Evolutionary conservation across 2,113 vertebrate species (phyloP).

Genomic region (Coptodon rendalli): DNA sequence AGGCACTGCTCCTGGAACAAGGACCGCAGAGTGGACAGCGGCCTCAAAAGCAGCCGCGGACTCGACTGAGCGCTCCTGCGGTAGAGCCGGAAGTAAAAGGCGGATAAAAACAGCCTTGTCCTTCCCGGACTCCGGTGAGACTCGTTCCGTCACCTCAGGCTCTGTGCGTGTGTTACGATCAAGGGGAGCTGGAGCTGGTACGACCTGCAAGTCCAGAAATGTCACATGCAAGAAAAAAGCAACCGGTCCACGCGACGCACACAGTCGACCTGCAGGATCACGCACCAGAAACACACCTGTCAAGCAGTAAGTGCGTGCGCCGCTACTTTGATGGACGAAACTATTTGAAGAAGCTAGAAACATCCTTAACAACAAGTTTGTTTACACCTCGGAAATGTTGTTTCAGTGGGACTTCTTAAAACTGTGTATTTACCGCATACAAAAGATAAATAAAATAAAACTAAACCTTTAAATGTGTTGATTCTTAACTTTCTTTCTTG

Average conservation of each 20-base stretch:
- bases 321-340: background rate
- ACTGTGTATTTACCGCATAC: background rate
- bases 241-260: background rate
- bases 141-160: background rate
- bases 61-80: background rate
- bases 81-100: background rate
- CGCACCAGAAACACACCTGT: background rate
- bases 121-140: background rate
- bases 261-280: background rate
- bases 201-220: background rate
- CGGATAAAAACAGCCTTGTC: background rate
- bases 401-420: background rate
- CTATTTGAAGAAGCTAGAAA: background rate
- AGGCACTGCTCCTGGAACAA: background rate
- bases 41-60: slow-evolving; percentile 2
- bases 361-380: background rate
- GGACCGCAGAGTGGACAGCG: background rate
- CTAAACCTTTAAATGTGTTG: background rate
- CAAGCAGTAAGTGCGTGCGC: background rate
- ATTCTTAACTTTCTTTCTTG: background rate
- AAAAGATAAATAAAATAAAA: background rate
- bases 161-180: slow-evolving; percentile 6
- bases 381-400: background rate
- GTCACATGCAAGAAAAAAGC: background rate
- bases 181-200: background rate